A percentile compares a stretch with the other conserved stretches of the same genome.
Evolutionary conservation across 2,888 invertebrate genomes (phyloP).

Genomic region (Tiliacea citrago): DNA sequence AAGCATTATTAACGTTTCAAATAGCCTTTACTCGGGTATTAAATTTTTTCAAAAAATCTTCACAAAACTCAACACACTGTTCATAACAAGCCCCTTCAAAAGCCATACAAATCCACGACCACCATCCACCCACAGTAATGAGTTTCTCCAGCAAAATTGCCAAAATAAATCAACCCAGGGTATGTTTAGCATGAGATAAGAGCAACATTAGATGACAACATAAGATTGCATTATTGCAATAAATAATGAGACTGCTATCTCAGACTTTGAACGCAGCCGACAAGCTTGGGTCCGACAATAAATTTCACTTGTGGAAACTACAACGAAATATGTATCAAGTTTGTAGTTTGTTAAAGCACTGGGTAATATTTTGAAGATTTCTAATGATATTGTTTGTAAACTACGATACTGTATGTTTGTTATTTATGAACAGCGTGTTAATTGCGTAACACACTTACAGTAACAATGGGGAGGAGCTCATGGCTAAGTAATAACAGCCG

Average conservation of each 20-base stretch:
- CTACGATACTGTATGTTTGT: not conserved
- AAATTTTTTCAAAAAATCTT: not conserved
- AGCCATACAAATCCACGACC: constrained; percentile 19
- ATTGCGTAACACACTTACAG: no score
- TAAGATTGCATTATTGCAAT: constrained; percentile 65
- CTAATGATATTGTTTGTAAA: constrained; percentile 8
- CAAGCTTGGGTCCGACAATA: constrained; percentile 55
- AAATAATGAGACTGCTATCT: constrained; percentile 58
- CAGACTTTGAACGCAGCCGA: constrained; percentile 46
- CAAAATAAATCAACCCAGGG: constrained; percentile 42
- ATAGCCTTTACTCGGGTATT: not conserved
- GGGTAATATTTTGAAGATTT: constrained; percentile 43
- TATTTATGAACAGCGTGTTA: not conserved
- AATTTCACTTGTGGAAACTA: constrained; percentile 58
- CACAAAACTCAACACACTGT: not conserved
- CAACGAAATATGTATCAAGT: constrained; percentile 56
- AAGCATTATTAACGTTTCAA: not conserved
- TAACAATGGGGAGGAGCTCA: no score
- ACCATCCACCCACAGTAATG: constrained; percentile 25
- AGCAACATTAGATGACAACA: constrained; percentile 49
- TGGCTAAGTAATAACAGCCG: no score
- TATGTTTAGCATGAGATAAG: constrained; percentile 57
- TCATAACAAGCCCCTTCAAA: not conserved
- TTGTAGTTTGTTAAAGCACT: constrained; percentile 47
- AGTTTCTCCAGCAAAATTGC: constrained; percentile 47